Conservation (phyloP, 2,113 vertebrate species). For the Globicephala melas region DNA sequence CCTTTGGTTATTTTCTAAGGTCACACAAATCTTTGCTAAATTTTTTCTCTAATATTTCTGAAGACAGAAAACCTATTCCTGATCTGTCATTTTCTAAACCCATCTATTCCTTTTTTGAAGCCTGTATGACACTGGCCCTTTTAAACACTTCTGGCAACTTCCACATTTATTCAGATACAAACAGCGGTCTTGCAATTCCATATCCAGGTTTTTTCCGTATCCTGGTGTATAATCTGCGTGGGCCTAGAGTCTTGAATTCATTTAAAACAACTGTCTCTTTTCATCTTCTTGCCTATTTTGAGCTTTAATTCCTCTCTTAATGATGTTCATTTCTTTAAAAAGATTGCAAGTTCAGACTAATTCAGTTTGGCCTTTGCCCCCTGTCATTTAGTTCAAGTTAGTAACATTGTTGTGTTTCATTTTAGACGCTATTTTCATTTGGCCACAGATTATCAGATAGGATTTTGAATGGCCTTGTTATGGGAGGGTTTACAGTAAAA, state of each 20-base stretch:
- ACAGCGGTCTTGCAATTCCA: background rate
- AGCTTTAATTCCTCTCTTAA: background rate
- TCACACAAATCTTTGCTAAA: background rate
- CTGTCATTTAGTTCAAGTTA: slow-evolving; percentile 18
- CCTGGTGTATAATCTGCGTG: background rate
- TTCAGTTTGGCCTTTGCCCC: slow-evolving; percentile 8
- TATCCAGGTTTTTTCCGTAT: background rate
- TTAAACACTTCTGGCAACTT: background rate
- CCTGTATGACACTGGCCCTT: background rate
- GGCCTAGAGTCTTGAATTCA: background rate
- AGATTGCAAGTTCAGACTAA: background rate
- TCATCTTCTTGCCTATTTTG: background rate
- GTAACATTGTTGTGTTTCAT: background rate
- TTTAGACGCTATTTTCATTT: slow-evolving; percentile 21
- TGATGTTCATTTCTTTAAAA: background rate
- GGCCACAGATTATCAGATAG: background rate
- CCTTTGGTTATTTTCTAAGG: background rate
- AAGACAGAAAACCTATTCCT: background rate
- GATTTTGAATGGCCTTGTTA: background rate
- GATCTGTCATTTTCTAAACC: background rate
- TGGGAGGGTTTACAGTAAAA: background rate
- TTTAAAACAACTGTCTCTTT: background rate
- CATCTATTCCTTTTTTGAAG: background rate
- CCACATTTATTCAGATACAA: background rate
- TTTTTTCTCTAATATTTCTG: background rate